Evolutionary conservation across 2,888 invertebrate species (phyloP).

Genomic region (Falcaria lacertinaria): DNA sequence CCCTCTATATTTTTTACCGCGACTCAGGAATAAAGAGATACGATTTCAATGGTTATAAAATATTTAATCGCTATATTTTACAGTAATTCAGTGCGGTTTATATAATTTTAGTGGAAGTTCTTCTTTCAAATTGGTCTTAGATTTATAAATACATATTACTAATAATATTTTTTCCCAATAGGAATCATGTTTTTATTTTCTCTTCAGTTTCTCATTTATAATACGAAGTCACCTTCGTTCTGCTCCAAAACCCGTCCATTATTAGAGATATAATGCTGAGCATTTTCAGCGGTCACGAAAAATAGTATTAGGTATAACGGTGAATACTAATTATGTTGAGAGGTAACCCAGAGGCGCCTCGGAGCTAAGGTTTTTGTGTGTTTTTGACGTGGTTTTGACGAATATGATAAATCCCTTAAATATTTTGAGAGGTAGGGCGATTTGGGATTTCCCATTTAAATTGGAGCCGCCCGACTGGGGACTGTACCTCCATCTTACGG

Average conservation of each 20-base stretch:
- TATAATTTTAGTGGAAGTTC: neutral
- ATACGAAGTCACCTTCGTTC: neutral
- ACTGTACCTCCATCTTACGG: too few species aligned
- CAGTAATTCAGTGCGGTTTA: neutral
- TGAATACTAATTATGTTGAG: neutral
- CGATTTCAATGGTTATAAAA: neutral
- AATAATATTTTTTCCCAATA: too few species aligned
- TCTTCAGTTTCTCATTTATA: neutral
- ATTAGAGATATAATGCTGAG: neutral
- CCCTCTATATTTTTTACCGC: neutral
- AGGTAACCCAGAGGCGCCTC: neutral
- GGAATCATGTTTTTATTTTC: neutral
- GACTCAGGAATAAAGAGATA: neutral
- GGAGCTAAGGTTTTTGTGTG: too few species aligned
- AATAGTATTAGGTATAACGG: neutral
- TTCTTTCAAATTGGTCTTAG: neutral
- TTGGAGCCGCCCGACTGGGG: too few species aligned
- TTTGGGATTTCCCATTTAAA: too few species aligned
- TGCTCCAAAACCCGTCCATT: neutral
- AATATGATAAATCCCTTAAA: too few species aligned
- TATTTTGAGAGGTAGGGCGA: too few species aligned
- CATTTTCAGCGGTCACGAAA: slow-evolving; percentile 2
- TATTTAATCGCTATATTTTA: neutral
- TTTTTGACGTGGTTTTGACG: too few species aligned
- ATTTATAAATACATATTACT: neutral